Evolutionary conservation across 1,140 invertebrate genomes (phyloP), one percentile per base, ranked within the genome.

Genomic region (Drusus annulatus): DNA sequence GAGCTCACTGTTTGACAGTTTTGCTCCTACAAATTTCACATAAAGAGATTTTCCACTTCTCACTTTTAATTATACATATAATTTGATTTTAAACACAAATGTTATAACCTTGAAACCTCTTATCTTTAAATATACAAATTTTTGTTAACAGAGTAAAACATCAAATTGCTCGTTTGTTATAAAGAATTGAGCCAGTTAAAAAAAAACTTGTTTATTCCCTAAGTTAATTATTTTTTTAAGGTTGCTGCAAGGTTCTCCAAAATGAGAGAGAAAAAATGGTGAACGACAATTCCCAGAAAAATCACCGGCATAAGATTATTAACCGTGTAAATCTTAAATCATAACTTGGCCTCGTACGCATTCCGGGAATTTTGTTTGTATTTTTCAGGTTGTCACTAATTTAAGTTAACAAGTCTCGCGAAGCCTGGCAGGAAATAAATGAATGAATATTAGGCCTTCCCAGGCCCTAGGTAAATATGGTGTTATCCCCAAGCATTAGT

Each of bases 361-460:
- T 36, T 36, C 31, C 31, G 31, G 52, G 31, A 56, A 56, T 56
- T 56, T 8, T 56, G 52, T 36, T 36, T 56, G 52, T 56, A 56
- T 56, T 56, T 56, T 65, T 65, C 23, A 62, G 31, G 10, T 10
- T 16, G 62, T 28, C 13, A 36, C 56, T 65, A 28, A 65, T 65
- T 65, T 65, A 28, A 65, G 23, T 31, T 65, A 65, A 65, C 62
- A 65, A 65, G 62, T 17, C 52, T 56, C 52, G 17, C 28, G 23
- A 28, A 25, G 25, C 3, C 28, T 28, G 62, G 21, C 62, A 28
- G 62, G 16, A 28, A 31, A 31, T 65, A 65, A 65, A 65, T 65
- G 62, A 65, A 25, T 65, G 31, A 65, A 65, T 65, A 65, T 65
- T 65, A 19, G 23, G 25, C 25, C 23, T 21, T 25, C 31, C 17